Base-by-base conservation (phyloP, 2,113 vertebrate genomes). In the Cheilinus undulatus region DNA sequence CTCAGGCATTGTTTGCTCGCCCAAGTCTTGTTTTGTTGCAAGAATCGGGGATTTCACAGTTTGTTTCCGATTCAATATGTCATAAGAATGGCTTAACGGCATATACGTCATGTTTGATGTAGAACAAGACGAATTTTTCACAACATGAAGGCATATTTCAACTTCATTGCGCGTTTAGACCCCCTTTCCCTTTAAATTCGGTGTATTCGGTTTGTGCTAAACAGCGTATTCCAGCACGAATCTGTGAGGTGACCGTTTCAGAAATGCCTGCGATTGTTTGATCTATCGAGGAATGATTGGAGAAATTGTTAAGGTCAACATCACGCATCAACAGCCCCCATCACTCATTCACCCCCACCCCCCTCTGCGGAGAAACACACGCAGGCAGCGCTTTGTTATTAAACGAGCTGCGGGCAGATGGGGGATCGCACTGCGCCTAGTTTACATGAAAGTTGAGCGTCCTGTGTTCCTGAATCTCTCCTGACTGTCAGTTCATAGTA, bases 331-430 rank as follows among this genome's bases (percentile, higher is more conserved):
- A 71, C 86, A 82, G 62, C 74, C 89, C 63, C 82, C 76, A 83
- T 88, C 82, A 82, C 63, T 84, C 88, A 84, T 75, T 73, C 76
- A 84, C 86, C 88, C 88, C 88, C 89, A 83, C 81, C 82, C 86
- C 88, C 85, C 69, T 60, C 78, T 34, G 70, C 50, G 38, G 60
- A 71, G 79, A 80, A 83, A 90, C 84, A 67, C 87, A 89, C 78
- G 76, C 30, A 85, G 81, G 73, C 89, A 71, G 75, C 32, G 90
- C 92, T 92, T 93, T 93, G 91, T 94, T 92, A 83, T 92, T 92
- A 78, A 83, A 73, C 26, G 68, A 51, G 76, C 71, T 75, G 81
- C 75, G 59, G 76, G 73, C 83, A 87, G 84, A 88, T 88, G 77
- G 81, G 81, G 72, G 69, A 53, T 80, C 76, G 45, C 82, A 53